Base-by-base conservation (phyloP, 2,888 invertebrate genomes). In the Hyppa rectilinea region DNA sequence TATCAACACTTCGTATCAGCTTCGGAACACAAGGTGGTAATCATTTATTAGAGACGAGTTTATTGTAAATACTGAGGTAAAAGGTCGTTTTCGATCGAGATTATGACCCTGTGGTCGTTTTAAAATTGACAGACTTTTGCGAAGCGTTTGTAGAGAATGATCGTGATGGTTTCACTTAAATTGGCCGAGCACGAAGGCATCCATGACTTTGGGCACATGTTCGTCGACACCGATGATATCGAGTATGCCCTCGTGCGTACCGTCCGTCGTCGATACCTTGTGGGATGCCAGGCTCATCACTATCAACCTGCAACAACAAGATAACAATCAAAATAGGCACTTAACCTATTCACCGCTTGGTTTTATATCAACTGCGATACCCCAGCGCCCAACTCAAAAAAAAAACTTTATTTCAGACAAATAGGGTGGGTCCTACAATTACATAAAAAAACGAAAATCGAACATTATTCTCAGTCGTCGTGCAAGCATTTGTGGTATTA, bases 221-320 rank as follows among this genome's bases (percentile, higher is more conserved):
- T 96, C 96, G 88, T 97, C 97, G 80, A 97, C 95, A 63, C 97
- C 97, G 73, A 97, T 93, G 49, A 97, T 95, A 85, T 97, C 97
- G 56, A 97, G 92, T n/a, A 96, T 93, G 59, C 96, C 96, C 64
- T 93, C 92, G 85, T 96, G 95, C 36, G 87, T 90, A 66, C 95
- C 96, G 83, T 96, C 95, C 2, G 96, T 95, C 5, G 95, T 92
- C 45, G 85, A 88, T 53, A 96, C 92, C 75, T 96, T 95, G 75
- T 96, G 95, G n/a, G 96, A 95, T 23, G 96, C 96, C 83, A 97
- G 89, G 50, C 96, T 96, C 92, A 97, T 94, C 63, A 96, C 96
- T 64, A 97, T 94, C 88, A 97, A 89, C 86, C 97, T 97, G 90
- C 0, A 85, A 86, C 55, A 0, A 34, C 2, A 52, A 73, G 20